Evolutionary conservation across 2,113 vertebrate species (phyloP).

Genomic region (Otis tarda): DNA sequence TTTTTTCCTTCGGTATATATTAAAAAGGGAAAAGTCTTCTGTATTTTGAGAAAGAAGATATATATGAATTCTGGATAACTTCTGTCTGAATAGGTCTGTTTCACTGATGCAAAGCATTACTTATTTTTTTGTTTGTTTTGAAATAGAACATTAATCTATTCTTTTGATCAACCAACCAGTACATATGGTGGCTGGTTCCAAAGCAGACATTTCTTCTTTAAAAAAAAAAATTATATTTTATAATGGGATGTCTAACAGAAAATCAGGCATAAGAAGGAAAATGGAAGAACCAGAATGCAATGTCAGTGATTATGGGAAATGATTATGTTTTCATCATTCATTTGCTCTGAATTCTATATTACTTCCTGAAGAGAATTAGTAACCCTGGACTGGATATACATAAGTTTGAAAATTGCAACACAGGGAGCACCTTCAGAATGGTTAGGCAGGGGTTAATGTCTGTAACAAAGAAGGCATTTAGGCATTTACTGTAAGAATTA

Average conservation of each 20-base stretch:
- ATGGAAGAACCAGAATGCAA: not conserved
- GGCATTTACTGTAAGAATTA: not conserved
- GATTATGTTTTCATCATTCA: not conserved
- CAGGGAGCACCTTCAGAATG: not conserved
- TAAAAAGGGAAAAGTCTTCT: not conserved
- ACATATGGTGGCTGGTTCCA: not conserved
- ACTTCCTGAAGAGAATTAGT: not conserved
- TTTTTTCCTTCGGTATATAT: not conserved
- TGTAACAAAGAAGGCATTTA: not conserved
- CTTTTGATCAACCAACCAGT: not conserved
- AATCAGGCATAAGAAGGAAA: not conserved
- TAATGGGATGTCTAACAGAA: not conserved
- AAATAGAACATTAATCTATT: not conserved
- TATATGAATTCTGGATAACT: not conserved
- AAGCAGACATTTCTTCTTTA: not conserved
- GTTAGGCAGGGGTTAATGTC: not conserved
- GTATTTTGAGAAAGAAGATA: not conserved
- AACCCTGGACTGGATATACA: not conserved
- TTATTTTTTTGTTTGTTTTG: not conserved
- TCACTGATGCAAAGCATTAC: not conserved
- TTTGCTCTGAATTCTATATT: not conserved
- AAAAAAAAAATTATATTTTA: not conserved
- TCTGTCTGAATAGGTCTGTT: not conserved
- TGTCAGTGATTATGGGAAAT: not conserved
- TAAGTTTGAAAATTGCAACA: fast-evolving